phyloP scores from a whole-genome alignment of 2,888 invertebrate species.

The Eremobia ochroleuca region DNA sequence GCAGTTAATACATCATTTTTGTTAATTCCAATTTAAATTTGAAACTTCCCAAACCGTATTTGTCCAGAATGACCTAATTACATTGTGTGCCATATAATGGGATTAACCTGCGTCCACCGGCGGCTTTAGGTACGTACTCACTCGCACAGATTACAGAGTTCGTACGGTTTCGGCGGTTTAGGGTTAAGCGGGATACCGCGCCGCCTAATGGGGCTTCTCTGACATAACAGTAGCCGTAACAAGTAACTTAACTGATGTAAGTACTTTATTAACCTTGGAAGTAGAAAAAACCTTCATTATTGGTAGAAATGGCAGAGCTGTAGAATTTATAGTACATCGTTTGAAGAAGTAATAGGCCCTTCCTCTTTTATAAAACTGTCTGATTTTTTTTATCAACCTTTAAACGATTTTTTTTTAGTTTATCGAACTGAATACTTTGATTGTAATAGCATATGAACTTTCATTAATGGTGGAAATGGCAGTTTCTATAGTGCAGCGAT shows the following conservation, averaged over 20 bases:
- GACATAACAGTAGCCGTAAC: constrained; percentile 61
- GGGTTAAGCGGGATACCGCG: constrained; percentile 82
- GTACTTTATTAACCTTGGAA: constrained; percentile 47
- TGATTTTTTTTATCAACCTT: constrained; percentile 7
- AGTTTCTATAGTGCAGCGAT: neutral
- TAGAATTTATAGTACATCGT: neutral
- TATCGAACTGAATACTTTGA: neutral
- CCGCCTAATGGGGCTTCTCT: constrained; percentile 78
- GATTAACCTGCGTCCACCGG: constrained; percentile 79
- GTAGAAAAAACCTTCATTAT: constrained; percentile 22
- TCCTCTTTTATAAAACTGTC: neutral
- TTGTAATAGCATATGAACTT: neutral
- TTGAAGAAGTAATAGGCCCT: neutral
- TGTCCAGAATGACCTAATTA: constrained; percentile 78
- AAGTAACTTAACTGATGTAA: constrained; percentile 44
- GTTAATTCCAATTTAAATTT: constrained; percentile 28
- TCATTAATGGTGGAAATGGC: neutral
- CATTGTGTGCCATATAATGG: constrained; percentile 77
- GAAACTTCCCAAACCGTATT: constrained; percentile 12
- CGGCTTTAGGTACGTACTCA: constrained; percentile 73
- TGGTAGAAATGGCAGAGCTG: constrained; percentile 5
- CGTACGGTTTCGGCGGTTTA: constrained; percentile 88
- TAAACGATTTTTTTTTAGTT: neutral
- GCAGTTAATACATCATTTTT: neutral
- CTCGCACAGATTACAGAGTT: constrained; percentile 85